Conservation (phyloP, 2,888 invertebrate genomes). For the Leptinotarsa haldemani region DNA sequence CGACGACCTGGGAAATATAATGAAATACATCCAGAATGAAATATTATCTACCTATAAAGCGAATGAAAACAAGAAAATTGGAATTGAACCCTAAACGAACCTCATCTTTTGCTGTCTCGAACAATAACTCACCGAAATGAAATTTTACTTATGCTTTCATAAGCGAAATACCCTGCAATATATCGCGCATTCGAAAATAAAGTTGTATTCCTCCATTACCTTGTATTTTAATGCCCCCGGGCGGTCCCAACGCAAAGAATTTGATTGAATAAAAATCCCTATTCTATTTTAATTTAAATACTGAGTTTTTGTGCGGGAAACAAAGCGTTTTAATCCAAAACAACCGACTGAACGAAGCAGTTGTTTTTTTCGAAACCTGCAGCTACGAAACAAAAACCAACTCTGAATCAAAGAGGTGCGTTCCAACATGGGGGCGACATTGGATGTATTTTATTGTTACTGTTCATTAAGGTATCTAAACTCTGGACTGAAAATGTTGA, state of each 20-base stretch:
- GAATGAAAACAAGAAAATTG: conserved; percentile 23
- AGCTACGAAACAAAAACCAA: not conserved
- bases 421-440: not conserved
- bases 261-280: conserved; percentile 41
- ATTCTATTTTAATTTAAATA: conserved; percentile 41
- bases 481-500: too few species aligned
- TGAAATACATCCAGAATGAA: conserved; percentile 22
- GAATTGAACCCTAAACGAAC: conserved; percentile 32
- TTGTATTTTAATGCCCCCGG: conserved; percentile 32
- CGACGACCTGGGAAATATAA: not conserved
- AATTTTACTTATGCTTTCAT: conserved; percentile 35
- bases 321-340: conserved; percentile 26
- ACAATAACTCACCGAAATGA: conserved; percentile 36
- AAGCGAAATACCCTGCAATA: conserved; percentile 15
- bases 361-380: conserved; percentile 13
- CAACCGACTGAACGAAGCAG: not conserved
- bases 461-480: too few species aligned
- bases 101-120: conserved; percentile 34
- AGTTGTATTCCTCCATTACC: conserved; percentile 31
- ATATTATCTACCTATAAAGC: conserved; percentile 25
- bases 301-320: conserved; percentile 21
- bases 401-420: not conserved
- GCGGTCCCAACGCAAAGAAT: conserved; percentile 31
- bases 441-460: not conserved
- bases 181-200: conserved; percentile 23